Base-by-base conservation (phyloP, 2,888 invertebrate genomes). In the Dicyrtomina minuta region DNA sequence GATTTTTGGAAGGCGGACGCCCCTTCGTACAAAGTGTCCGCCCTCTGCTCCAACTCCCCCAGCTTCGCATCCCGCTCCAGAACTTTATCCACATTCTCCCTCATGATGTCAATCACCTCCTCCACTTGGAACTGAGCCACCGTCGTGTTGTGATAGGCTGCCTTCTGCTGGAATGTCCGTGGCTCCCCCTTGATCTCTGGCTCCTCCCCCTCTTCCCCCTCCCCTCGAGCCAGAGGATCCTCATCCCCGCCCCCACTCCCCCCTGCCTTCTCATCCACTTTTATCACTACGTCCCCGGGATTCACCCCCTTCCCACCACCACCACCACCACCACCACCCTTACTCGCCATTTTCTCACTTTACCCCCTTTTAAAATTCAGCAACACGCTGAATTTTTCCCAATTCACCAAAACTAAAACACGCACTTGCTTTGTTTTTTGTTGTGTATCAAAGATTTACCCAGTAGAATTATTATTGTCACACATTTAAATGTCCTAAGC, bases 41-140 rank as follows among this genome's bases (percentile, higher is more conserved):
- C 64, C 33, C 64, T 46, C 17, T 64, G 26, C 20, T 64, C 64
- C 49, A 64, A 24, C 20, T 64, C 64, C n/a, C 64, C 64, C 27
- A 64, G 27, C 20, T 64, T 64, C 1, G 24, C 51, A 51, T 64
- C 64, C 17, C 64, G 49, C 51, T 64, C 64, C 33, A 64, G 33
- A 8, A 64, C 64, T 51, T 64, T 64, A 8, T 64, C 64, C 64
- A 64, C 64, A 27, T 64, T 64, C 27, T 49, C 51, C 24, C 51
- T 24, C 64, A 64, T 64, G 33, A 64, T 64, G 5, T 51, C 64
- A 64, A 64, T 64, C 51, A 64, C 64, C 26, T 64, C 64, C 51
- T 51, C 64, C 17, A 64, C 64, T 64, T 64, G 64, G 27, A 51
- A 64, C 20, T 64, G 64, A 17, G 51, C 27, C 8, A 64, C 64